Evolutionary conservation across 2,888 invertebrate species (phyloP), one percentile per base, ranked within the genome.

Genomic region (Pseudococcus longispinus): DNA sequence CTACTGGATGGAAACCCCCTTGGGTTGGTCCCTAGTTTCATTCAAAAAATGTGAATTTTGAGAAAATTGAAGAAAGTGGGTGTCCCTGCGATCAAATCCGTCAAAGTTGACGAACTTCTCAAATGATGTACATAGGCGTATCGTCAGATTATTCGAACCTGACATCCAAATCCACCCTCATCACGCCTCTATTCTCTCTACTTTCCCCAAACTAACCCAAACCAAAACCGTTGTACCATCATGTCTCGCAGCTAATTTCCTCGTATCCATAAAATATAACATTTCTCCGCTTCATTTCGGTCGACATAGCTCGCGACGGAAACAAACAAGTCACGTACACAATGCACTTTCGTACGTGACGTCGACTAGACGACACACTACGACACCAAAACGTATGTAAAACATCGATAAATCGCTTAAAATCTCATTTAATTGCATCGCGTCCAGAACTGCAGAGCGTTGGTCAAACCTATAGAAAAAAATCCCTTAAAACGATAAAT

Each of bases 281-380:
- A 55, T 55, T 55, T 55, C n/a, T 15, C 55, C 4, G 55, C 13
- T 55, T 55, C 55, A 55, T 55, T 55, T n/a, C n/a, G 20, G 55
- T 55, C 55, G 55, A 55, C 55, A n/a, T 55, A n/a, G 3, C 55
- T 55, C 55, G n/a, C 70, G 3, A 70, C 70, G 32, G 70, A 70
- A 70, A 15, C 70, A 29, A 1, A 70, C 4, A 8, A 29, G 1
- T 70, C 70, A 70, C 70, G 70, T 70, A 70, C 18, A 70, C 29
- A 13, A 70, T 70, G 70, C 70, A 70, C 29, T 70, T 70, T 70
- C 18, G 70, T 70, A 70, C 70, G 70, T 70, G 70, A 70, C 29
- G 13, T 70, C 70, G n/a, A 51, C 23, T 1, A n/a, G 60, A 70
- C 18, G 29, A 13, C 9, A 9, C 3, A 29, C 13, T 6, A 70